Evolutionary conservation across 2,797 vertebrate genomes (phyloP), one percentile per base, ranked within the genome.

Genomic region (Carduelis carduelis): DNA sequence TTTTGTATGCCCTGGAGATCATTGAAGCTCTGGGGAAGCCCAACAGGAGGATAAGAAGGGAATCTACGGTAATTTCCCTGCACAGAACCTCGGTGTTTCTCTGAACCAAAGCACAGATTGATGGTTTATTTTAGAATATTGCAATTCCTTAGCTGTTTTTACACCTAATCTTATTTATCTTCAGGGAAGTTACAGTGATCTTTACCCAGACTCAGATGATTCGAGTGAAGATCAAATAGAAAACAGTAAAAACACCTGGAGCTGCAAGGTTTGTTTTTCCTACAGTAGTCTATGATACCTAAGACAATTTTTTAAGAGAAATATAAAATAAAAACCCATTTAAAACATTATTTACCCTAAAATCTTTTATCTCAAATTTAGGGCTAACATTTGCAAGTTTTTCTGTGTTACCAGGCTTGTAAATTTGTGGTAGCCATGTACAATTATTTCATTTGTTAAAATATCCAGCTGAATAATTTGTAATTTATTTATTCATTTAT

Each of bases 211-310:
- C 97, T 99, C 99, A 1, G 99, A 99, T 81, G 99, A 99, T 97
- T 99, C 99, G 26, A 99, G 99, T 85, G 99, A 99, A 96, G 99
- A 99, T 97, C 99, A 99, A 97, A 99, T 99, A 74, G 99, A 99
- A 97, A 99, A 99, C 85, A 99, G 99, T 98, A 99, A 99, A 98
- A 99, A 99, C 98, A 99, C 99, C 0, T 99, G 99, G 99, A 99
- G 99, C 98, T 99, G 99, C 98, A 99, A 99, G 99, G 99, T 99
- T 97, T 81, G 98, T 61, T 79, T 83, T 88, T 53, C 59, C 15
- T 92, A 50, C 27, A 20, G 4, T 72, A n/a, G 80, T 80, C 22
- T 63, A 6, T 88, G 44, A 49, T 80, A 79, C 19, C 10, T 47
- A 68, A 32, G 60, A 8, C 0, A 59, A 13, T 10, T 87, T 87